Evolutionary conservation across 2,113 vertebrate species (phyloP), one percentile per base, ranked within the genome.

Genomic region (Hyla sarda): DNA sequence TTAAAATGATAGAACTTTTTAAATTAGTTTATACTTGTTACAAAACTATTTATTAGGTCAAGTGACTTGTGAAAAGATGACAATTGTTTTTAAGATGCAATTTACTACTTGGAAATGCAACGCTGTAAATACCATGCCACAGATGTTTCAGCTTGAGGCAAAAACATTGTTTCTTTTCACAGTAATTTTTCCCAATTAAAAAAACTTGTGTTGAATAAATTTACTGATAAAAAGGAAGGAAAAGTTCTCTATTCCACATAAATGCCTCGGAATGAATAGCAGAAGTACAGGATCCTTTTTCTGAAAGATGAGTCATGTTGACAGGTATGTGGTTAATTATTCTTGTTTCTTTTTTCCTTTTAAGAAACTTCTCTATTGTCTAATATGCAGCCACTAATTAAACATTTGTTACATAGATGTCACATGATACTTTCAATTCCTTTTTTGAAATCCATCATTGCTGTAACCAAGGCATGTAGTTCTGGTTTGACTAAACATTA

Each of bases 211-310:
- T 23, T 71, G 9, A 71, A 41, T 37, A 34, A 37, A 32, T 71
- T 71, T 37, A 9, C 32, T 71, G 67, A 71, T 71, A 71, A 71
- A 37, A 69, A 17, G 41, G 41, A 41, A n/a, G n/a, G 65, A 69
- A 69, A 41, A 71, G 9, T 32, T 41, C 67, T 41, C 32, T 23
- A 71, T 30, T 37, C 10, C 67, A 71, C 67, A 37, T 21, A 71
- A 71, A 21, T 71, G 30, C 34, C 30, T 34, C 32, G 34, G 65
- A 8, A 16, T 34, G 34, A 23, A 71, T 37, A 71, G 67, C 67
- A 71, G 67, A 71, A 71, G 67, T 71, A 19, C 9, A 71, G 28
- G 11, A 11, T 37, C 32, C 9, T 71, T 41, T 71, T 19, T 9
- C 67, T 41, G 32, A 11, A 41, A 71, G 11, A 34, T 41, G 32